Base-by-base conservation (phyloP, 2,888 invertebrate species). In the Chrysina gloriosa region DNA sequence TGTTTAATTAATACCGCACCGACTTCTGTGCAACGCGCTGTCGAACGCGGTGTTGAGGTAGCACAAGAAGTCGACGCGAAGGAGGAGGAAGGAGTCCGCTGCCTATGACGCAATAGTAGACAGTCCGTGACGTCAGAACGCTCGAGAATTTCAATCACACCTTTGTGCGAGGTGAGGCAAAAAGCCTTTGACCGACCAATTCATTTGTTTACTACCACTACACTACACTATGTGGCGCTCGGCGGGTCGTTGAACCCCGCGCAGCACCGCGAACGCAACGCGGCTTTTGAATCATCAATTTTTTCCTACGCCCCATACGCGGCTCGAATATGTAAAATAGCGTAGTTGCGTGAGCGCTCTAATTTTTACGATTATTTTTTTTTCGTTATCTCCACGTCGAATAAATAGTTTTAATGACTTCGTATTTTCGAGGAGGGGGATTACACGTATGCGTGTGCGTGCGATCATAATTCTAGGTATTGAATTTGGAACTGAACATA, bases 131-230 rank as follows among this genome's bases (percentile, higher is more conserved):
- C 79, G 79, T 80, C 78, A 74, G 76, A 76, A 74, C 73, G 76
- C 78, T 77, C 79, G 76, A 79, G 77, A 79, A 78, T 77, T 76
- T 77, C 76, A 65, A 65, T 65, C 63, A 45, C 69, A 76, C 76
- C 76, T 77, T 76, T 73, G 76, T 77, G 74, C 66, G 72, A 76
- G 77, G 77, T 76, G 74, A 79, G 73, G 85, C 86, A 85, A 86
- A 86, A 86, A 86, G 86, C 85, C 86, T 86, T 76, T 75, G 77
- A 78, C 78, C 77, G 75, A 72, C 72, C 73, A 71, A 65, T 70
- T 63, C 48, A 58, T 71, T 75, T 72, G 74, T 74, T 75, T 69
- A 72, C 73, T 73, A 52, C 52, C 52, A 31, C n/a, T n/a, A n/a
- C 14, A 16, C 52, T 31, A 73, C 77, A 73, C 19, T 47, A 19